A percentile compares a stretch with the other conserved stretches of the same genome.
phyloP scores from a whole-genome alignment of 2,888 invertebrate species.

The Elmis aenea region DNA sequence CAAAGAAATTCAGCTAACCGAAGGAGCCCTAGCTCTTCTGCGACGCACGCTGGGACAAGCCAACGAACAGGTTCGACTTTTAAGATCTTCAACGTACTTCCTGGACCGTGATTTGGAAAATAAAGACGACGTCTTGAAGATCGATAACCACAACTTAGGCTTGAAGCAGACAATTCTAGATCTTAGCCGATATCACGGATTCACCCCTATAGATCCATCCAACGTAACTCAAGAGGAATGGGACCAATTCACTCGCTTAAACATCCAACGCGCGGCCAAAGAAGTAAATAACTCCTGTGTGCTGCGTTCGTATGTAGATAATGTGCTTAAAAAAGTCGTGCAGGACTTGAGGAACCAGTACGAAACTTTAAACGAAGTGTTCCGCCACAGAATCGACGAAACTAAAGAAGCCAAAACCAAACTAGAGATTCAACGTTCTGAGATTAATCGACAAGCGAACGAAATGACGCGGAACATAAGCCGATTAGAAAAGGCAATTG shows the following conservation, averaged over 20 bases:
- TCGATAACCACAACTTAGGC: conserved; percentile 66
- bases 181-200: conserved; percentile 66
- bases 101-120: conserved; percentile 80
- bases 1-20: conserved; percentile 72
- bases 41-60: conserved; percentile 69
- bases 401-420: conserved; percentile 72
- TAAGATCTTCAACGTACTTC: conserved; percentile 73
- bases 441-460: conserved; percentile 62
- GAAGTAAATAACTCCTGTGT: conserved; percentile 71
- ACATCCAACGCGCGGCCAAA: conserved; percentile 64
- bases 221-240: conserved; percentile 65
- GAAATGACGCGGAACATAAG: conserved; percentile 77
- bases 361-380: conserved; percentile 71
- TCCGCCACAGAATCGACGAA: conserved; percentile 69
- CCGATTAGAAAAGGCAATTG: conserved; percentile 67
- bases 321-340: conserved; percentile 72
- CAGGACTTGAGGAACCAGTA: conserved; percentile 75
- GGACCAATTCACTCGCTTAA: conserved; percentile 65
- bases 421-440: conserved; percentile 77
- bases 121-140: conserved; percentile 71
- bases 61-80: conserved; percentile 75
- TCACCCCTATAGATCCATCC: conserved; percentile 56
- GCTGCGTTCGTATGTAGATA: conserved; percentile 72
- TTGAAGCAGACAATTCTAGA: conserved; percentile 66
- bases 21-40: conserved; percentile 59